Conservation (phyloP, 2,113 vertebrate genomes). For the Epinephelus cyanopodus region DNA sequence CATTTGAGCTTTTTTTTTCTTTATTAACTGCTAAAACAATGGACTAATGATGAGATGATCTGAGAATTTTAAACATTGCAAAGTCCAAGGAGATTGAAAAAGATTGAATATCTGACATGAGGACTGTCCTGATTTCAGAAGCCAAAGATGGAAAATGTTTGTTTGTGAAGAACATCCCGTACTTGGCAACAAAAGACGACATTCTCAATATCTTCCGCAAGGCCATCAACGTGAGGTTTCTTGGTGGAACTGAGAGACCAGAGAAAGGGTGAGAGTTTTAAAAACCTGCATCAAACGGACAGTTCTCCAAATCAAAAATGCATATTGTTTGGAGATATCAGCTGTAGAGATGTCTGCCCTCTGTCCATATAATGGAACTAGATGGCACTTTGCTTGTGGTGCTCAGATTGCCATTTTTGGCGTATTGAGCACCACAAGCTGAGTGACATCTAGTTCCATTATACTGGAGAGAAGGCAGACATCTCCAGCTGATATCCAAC, state of each 20-base stretch:
- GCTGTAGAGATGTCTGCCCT: no score
- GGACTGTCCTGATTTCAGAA: conserved; percentile 42
- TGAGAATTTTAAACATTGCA: neutral
- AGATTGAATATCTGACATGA: conserved; percentile 2
- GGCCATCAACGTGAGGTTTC: conserved; percentile 86
- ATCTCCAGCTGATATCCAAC: no score
- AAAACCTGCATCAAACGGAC: neutral
- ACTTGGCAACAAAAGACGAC: conserved; percentile 85
- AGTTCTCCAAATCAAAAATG: no score
- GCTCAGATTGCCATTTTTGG: no score
- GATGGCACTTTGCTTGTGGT: no score
- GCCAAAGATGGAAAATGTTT: conserved; percentile 89
- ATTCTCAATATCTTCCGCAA: conserved; percentile 89
- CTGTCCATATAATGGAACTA: no score
- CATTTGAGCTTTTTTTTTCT: neutral
- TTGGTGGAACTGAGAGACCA: conserved; percentile 83
- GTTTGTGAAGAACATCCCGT: conserved; percentile 93
- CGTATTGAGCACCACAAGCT: no score
- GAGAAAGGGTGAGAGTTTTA: conserved; percentile 87
- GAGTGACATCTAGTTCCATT: no score
- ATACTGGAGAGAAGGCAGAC: no score
- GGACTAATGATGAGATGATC: neutral
- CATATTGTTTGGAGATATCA: no score
- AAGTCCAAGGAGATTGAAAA: neutral
- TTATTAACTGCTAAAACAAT: neutral